Conservation (phyloP, 2,113 vertebrate species). For the Camelus bactrianus region DNA sequence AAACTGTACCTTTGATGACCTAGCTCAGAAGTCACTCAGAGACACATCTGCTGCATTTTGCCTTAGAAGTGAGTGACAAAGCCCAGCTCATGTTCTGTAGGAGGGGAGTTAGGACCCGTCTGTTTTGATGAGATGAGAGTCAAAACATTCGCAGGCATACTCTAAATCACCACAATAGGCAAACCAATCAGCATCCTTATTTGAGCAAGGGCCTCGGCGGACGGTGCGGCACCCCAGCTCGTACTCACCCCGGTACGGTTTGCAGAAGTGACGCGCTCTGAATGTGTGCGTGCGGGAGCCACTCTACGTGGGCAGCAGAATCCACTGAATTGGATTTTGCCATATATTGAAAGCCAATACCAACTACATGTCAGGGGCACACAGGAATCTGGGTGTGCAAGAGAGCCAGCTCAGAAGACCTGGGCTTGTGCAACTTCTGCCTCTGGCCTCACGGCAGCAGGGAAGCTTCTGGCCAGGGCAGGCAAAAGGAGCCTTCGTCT, state of each 20-base stretch:
- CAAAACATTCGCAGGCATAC: not conserved
- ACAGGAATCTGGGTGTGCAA: not conserved
- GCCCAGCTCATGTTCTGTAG: not conserved
- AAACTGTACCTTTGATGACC: not conserved
- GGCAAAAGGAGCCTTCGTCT: not conserved
- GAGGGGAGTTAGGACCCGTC: not conserved
- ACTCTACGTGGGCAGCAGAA: not conserved
- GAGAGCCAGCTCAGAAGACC: not conserved
- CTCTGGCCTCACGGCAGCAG: not conserved
- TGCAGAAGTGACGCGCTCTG: not conserved
- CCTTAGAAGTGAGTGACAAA: not conserved
- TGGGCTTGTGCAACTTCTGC: not conserved
- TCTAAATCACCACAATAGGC: not conserved
- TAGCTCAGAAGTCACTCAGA: not conserved
- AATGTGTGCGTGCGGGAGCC: not conserved
- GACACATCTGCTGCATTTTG: not conserved
- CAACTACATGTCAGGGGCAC: not conserved
- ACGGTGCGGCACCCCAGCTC: not conserved
- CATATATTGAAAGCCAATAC: conserved; percentile 19
- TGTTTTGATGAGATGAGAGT: not conserved
- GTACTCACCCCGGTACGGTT: not conserved
- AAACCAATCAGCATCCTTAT: not conserved
- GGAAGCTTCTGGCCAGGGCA: not conserved
- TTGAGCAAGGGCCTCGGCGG: not conserved
- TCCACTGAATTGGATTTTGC: not conserved